phyloP scores from a whole-genome alignment of 2,888 invertebrate genomes.

The Idaea dimidiata region DNA sequence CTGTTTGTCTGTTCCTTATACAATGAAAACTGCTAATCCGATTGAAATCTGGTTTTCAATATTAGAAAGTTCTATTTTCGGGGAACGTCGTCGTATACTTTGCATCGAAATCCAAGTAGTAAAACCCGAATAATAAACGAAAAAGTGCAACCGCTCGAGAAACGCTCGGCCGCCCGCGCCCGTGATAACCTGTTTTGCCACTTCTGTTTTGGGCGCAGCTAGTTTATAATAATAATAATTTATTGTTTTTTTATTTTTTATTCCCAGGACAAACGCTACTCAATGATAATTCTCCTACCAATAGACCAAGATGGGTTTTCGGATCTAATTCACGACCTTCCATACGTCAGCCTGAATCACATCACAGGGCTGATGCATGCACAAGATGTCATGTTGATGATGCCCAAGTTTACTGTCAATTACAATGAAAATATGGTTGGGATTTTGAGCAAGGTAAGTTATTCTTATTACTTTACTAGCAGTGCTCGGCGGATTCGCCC shows the following conservation, averaged over 20 bases:
- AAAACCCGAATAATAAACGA: too few species aligned
- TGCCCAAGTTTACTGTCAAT: conserved; percentile 83
- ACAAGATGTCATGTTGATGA: conserved; percentile 73
- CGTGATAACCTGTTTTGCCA: too few species aligned
- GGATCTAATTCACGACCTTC: conserved; percentile 78
- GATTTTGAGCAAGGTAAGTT: conserved; percentile 72
- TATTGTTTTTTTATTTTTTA: neutral
- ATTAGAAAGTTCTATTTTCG: too few species aligned
- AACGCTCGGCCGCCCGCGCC: too few species aligned
- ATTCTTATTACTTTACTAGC: neutral
- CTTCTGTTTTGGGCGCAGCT: too few species aligned
- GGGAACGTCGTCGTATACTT: too few species aligned
- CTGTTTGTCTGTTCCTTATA: too few species aligned
- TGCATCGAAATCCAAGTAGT: too few species aligned
- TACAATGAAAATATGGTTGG: conserved; percentile 75
- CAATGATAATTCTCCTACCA: conserved; percentile 84
- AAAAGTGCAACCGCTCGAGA: too few species aligned
- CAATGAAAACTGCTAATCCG: too few species aligned
- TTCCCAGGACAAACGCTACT: conserved; percentile 80
- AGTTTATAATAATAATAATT: neutral
- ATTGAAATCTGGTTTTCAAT: too few species aligned
- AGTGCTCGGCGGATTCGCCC: too few species aligned
- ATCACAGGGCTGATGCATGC: conserved; percentile 67
- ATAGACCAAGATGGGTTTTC: conserved; percentile 68
- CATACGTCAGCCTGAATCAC: conserved; percentile 72